These are phyloP conservation scores for Subacronicta megacephala DNA, from an alignment of 2,888 invertebrate genomes.

Conservation along the genomic window DNA sequence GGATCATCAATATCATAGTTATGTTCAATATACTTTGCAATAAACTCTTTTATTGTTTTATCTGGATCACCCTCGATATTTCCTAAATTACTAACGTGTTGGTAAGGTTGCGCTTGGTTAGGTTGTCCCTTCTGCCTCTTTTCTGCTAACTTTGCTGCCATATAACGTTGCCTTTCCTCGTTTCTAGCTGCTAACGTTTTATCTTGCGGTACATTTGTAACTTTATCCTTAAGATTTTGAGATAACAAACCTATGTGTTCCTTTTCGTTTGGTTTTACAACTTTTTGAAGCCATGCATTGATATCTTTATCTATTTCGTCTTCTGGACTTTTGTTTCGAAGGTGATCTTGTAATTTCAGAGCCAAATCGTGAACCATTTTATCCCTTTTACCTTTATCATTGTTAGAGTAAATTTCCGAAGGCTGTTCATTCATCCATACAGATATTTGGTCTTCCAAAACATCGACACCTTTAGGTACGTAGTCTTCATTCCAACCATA, in stretches of 20 bases:
- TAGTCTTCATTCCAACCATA: constrained; percentile 46
- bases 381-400: constrained; percentile 50
- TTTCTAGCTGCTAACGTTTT: constrained; percentile 49
- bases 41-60: constrained; percentile 65
- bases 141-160: constrained; percentile 29
- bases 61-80: constrained; percentile 58
- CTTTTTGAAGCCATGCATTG: constrained; percentile 60
- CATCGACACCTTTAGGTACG: constrained; percentile 59
- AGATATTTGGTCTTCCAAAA: constrained; percentile 72
- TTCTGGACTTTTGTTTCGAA: constrained; percentile 56
- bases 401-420: constrained; percentile 55
- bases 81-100: constrained; percentile 35
- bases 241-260: constrained; percentile 57
- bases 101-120: neutral
- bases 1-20: constrained; percentile 68
- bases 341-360: constrained; percentile 54
- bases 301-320: constrained; percentile 60
- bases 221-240: constrained; percentile 59
- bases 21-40: constrained; percentile 69
- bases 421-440: constrained; percentile 73
- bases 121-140: constrained; percentile 23
- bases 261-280: constrained; percentile 59
- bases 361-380: constrained; percentile 66
- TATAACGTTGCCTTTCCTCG: constrained; percentile 45
- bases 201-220: constrained; percentile 64